Conservation (phyloP, 2,888 invertebrate species). For the Adineta ricciae region DNA sequence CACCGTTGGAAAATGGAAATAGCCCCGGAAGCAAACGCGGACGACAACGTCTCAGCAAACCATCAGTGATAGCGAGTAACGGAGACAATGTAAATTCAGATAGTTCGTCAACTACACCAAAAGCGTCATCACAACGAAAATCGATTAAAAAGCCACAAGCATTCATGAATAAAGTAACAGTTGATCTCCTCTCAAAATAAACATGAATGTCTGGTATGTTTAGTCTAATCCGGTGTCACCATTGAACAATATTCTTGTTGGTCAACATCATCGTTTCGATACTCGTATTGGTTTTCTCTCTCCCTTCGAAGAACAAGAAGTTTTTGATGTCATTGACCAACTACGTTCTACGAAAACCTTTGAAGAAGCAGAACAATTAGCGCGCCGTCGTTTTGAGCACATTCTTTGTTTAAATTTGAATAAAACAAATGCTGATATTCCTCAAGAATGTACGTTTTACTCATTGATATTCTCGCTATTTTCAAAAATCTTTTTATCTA, state of each 20-base stretch:
- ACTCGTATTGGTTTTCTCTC: conserved; percentile 4
- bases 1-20: not conserved
- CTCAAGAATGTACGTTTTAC: not conserved
- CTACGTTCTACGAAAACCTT: not conserved
- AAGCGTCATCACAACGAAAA: not conserved
- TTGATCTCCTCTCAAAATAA: no score
- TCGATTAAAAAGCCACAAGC: not conserved
- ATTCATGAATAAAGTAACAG: not conserved
- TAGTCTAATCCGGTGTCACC: not conserved
- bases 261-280: conserved; percentile 14
- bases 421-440: not conserved
- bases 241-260: not conserved
- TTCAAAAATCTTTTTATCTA: not conserved
- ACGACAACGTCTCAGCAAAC: not conserved
- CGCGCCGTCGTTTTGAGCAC: not conserved
- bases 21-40: not conserved
- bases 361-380: not conserved
- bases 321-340: not conserved
- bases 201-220: not conserved
- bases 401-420: not conserved
- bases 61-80: not conserved
- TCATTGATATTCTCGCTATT: not conserved
- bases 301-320: conserved; percentile 17
- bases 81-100: not conserved
- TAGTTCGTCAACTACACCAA: not conserved